Conservation (phyloP, 2,797 vertebrate genomes). For the Ciconia nigra region DNA sequence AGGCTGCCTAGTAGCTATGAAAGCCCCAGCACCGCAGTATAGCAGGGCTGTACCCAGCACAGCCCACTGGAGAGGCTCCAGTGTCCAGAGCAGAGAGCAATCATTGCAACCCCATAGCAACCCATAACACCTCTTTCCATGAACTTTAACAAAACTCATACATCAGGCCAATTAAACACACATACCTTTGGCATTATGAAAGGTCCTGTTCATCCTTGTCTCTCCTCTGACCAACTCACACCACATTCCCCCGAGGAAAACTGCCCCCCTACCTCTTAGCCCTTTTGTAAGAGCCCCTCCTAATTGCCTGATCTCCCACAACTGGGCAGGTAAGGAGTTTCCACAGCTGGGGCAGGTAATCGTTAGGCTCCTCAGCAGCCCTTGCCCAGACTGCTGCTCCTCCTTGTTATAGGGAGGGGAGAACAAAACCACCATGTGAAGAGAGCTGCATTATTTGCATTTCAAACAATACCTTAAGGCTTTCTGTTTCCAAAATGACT, state of each 20-base stretch:
- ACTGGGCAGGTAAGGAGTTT: background rate
- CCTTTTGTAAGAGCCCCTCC: background rate
- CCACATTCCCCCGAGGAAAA: rapidly evolving
- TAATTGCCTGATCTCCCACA: background rate
- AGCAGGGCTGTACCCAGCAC: background rate
- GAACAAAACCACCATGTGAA: background rate
- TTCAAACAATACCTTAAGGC: background rate
- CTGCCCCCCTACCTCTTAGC: rapidly evolving
- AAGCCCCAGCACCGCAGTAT: rapidly evolving
- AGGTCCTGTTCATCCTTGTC: rapidly evolving
- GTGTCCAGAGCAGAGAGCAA: background rate
- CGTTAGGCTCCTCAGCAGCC: background rate
- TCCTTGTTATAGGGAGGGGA: background rate
- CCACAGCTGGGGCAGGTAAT: background rate
- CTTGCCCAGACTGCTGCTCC: background rate
- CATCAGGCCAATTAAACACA: background rate
- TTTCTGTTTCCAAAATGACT: background rate
- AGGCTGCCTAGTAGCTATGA: background rate
- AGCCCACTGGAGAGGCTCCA: background rate
- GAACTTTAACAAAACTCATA: background rate
- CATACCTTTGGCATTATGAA: rapidly evolving
- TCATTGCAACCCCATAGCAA: rapidly evolving
- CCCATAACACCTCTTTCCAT: rapidly evolving
- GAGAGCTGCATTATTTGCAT: background rate
- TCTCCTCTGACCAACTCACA: background rate